A percentile compares a stretch with the other conserved stretches of the same genome.
Evolutionary conservation across 2,797 vertebrate genomes (phyloP).

Genomic region (Acanthiza pusilla): DNA sequence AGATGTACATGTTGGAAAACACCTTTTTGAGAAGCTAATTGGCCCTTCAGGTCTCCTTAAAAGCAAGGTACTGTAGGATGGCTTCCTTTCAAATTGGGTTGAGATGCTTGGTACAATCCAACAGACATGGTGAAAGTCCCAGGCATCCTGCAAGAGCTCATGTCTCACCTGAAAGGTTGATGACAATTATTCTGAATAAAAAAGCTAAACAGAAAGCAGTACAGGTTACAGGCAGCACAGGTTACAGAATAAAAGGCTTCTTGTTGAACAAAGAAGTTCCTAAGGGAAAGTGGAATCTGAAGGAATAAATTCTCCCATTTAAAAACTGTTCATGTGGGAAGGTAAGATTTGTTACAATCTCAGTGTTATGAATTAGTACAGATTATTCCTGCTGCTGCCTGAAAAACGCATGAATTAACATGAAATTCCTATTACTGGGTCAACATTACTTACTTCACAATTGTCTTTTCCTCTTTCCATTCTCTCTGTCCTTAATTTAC

Average conservation of each 20-base stretch:
- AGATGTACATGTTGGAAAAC: conserved; percentile 59
- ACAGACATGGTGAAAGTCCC: neutral
- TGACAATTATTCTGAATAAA: neutral
- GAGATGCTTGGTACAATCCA: neutral
- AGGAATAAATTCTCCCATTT: neutral
- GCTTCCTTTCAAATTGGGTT: neutral
- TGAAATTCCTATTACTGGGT: neutral
- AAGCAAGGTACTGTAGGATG: conserved; percentile 27
- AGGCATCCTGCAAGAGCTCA: neutral
- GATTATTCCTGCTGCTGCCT: neutral
- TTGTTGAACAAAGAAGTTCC: neutral
- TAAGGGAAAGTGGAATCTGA: neutral
- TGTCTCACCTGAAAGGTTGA: neutral
- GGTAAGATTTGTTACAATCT: neutral
- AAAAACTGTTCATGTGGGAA: neutral
- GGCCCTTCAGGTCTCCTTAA: conserved; percentile 43
- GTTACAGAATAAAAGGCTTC: neutral
- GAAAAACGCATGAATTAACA: neutral
- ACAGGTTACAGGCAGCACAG: neutral
- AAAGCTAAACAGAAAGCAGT: neutral
- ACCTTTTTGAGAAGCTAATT: conserved; percentile 65
- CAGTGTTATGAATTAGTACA: neutral
- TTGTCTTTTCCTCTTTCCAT: neutral
- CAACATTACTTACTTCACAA: neutral
- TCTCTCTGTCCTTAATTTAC: neutral